These are phyloP conservation scores for Tolypeutes matacus DNA, from an alignment of 2,797 vertebrate species.

Conservation along the genomic window DNA sequence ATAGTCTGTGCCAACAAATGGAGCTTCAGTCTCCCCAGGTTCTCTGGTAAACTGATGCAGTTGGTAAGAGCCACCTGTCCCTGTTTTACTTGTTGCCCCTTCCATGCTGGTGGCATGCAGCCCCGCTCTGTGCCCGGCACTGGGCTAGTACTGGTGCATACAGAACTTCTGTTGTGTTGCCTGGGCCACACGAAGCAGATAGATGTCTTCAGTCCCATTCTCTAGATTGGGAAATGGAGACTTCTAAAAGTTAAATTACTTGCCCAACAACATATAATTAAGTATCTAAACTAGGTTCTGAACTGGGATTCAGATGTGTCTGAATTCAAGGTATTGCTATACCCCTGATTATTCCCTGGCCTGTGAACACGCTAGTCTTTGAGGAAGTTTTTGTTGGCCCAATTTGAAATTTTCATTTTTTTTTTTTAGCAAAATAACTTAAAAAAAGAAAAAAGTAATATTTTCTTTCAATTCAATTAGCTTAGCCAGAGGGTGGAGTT, in stretches of 20 bases:
- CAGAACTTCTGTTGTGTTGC: not conserved
- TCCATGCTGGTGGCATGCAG: not conserved
- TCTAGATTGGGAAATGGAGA: not conserved
- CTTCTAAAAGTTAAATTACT: slow-evolving; percentile 16
- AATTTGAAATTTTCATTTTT: not conserved
- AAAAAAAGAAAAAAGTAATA: not conserved
- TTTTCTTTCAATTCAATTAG: not conserved
- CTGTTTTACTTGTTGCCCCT: not conserved
- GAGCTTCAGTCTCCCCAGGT: not conserved
- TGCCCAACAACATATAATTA: not conserved
- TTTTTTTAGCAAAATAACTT: not conserved
- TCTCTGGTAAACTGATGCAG: not conserved
- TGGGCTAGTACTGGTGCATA: not conserved
- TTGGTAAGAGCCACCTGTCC: not conserved
- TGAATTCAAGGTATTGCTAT: not conserved
- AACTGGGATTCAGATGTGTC: not conserved
- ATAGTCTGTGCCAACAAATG: not conserved
- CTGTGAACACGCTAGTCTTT: not conserved
- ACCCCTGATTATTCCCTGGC: not conserved
- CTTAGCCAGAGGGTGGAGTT: not conserved
- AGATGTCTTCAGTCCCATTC: not conserved
- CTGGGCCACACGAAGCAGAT: not conserved
- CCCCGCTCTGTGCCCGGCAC: not conserved
- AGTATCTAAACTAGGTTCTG: not conserved
- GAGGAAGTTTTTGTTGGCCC: not conserved